Percentiles rank a stretch among this genome's conserved stretches.
Conservation (phyloP, 2,113 vertebrate species). For the Toxotes jaculatrix region DNA sequence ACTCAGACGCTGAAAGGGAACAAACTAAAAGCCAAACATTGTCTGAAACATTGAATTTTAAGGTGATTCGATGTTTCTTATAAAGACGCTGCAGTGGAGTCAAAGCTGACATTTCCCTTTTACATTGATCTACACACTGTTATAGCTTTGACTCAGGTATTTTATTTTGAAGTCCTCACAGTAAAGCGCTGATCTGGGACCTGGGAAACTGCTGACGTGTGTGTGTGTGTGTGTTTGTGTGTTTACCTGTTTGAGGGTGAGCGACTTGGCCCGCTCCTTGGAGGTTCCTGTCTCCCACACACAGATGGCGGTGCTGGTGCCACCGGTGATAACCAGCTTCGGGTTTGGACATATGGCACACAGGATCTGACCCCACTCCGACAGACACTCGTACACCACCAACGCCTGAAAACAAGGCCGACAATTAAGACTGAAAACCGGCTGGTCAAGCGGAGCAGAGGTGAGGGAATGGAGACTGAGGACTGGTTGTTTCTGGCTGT, state of each 20-base stretch:
- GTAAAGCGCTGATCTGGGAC: background rate
- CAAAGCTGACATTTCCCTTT: too few relatives aligned
- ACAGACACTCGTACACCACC: conserved; percentile 96
- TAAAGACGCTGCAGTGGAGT: too few relatives aligned
- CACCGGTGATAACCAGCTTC: conserved; percentile 93
- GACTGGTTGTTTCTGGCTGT: too few relatives aligned
- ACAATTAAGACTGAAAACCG: background rate
- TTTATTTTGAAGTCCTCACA: background rate
- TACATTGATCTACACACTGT: too few relatives aligned
- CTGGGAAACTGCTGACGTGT: background rate
- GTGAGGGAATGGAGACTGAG: background rate
- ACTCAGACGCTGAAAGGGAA: too few relatives aligned
- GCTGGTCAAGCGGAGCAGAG: too few relatives aligned
- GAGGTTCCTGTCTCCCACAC: conserved; percentile 96
- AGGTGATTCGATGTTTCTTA: too few relatives aligned
- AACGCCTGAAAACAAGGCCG: conserved; percentile 81
- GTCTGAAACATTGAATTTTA: too few relatives aligned
- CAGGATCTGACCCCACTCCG: conserved; percentile 97
- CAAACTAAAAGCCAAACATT: too few relatives aligned
- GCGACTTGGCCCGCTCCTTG: conserved; percentile 93
- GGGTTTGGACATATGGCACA: conserved; percentile 96
- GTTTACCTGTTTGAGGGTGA: conserved; percentile 94
- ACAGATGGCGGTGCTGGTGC: conserved; percentile 95
- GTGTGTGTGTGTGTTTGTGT: background rate
- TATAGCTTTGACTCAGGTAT: too few relatives aligned